Evolutionary conservation across 1,140 invertebrate species (phyloP).

Genomic region (Brachionus angularis): DNA sequence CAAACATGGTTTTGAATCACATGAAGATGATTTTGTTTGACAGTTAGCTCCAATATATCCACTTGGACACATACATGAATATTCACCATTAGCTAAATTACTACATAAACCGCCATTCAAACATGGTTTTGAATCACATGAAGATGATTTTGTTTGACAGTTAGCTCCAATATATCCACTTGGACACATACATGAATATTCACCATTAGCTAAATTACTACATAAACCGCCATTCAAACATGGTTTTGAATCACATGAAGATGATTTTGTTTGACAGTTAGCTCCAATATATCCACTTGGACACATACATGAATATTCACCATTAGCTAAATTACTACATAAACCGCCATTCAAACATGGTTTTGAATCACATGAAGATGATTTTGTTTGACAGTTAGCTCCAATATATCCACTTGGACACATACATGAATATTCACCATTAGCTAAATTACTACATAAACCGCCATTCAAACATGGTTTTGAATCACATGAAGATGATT

Average conservation of each 20-base stretch:
- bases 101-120: background rate
- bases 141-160: constrained; percentile 45
- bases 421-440: constrained; percentile 2
- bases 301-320: background rate
- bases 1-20: too few species aligned
- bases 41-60: too few species aligned
- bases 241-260: too few species aligned
- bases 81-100: constrained; percentile 44
- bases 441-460: background rate
- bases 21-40: too few species aligned
- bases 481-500: constrained; percentile 27
- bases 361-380: constrained; percentile 38
- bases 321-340: background rate
- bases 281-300: background rate
- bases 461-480: constrained; percentile 26
- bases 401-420: constrained; percentile 5
- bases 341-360: background rate
- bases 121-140: constrained; percentile 14
- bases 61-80: too few species aligned
- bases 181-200: constrained; percentile 89
- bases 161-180: constrained; percentile 80
- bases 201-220: too few species aligned
- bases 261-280: too few species aligned
- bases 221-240: too few species aligned
- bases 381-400: constrained; percentile 61